phyloP scores from a whole-genome alignment of 1,140 invertebrate species.

The Acromyrmex echinatior region DNA sequence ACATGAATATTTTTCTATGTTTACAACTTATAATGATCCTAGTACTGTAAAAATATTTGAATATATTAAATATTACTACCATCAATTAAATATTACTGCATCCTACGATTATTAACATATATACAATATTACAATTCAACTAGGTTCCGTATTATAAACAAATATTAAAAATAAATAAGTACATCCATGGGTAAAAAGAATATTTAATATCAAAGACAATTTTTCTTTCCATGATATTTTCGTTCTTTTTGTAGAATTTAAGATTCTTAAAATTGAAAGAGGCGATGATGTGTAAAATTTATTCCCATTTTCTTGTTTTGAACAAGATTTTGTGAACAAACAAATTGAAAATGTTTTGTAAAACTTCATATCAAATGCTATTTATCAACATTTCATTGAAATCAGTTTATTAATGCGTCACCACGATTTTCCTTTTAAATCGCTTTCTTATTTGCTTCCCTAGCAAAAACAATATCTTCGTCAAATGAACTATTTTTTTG shows the following conservation, averaged over 20 bases:
- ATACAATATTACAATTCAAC: not conserved
- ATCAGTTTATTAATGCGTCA: constrained; percentile 43
- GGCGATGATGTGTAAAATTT: not conserved
- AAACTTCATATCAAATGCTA: constrained; percentile 9
- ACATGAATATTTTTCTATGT: constrained; percentile 7
- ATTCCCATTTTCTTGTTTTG: not conserved
- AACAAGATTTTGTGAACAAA: not conserved
- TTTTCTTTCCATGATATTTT: not conserved
- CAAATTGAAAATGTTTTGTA: constrained; percentile 19
- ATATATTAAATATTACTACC: constrained; percentile 32
- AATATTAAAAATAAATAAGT: not conserved
- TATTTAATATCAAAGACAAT: not conserved
- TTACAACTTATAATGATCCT: not conserved
- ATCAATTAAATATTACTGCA: not conserved
- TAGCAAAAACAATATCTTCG: constrained; percentile 1
- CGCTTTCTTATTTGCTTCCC: constrained; percentile 9
- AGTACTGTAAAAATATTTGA: not conserved
- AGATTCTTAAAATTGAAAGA: not conserved
- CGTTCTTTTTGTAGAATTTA: not conserved
- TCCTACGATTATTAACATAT: not conserved
- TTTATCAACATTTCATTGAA: not conserved
- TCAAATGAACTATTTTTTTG: not conserved
- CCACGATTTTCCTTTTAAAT: constrained; percentile 13
- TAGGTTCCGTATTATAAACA: not conserved
- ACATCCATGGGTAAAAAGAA: not conserved